Evolutionary conservation across 2,113 vertebrate genomes (phyloP), one percentile per base, ranked within the genome.

Genomic region (Hippocampus barbouri): DNA sequence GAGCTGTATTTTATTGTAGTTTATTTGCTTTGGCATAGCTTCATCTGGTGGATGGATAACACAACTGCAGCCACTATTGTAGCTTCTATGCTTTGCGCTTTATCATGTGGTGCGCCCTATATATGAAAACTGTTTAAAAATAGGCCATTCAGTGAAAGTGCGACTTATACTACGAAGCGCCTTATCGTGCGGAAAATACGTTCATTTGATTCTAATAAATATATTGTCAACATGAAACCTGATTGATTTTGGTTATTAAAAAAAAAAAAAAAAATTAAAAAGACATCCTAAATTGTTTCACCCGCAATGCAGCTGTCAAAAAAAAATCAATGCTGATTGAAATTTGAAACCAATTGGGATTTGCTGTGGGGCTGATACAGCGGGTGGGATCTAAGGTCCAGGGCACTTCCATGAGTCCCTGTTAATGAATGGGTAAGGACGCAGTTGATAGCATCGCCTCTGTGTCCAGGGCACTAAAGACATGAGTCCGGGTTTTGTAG

Each of bases 391-490:
- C 71, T 68, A 38, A 18, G 66, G 63, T 76, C 80, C 76, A 66
- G 60, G 73, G 62, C 71, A 72, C 71, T 75, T 65, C 74, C 74
- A 57, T 62, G 18, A 72, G 70, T 53, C 70, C 74, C 71, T 60
- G 74, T 81, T 90, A 84, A 89, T 87, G 74, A 87, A 86, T 85
- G 78, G 70, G 64, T 78, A 62, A 86, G 78, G 81, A 79, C 47
- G 16, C 63, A 73, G 71, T 66, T 87, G 86, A 87, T 87, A 76
- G 85, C 25, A 11, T 10, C 71, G 85, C 88, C 91, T 89, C 87
- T 87, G 84, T 87, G 87, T 64, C 34, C 75, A 70, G 77, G 80
- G 78, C 84, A 77, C 83, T 87, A 83, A 90, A 85, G 85, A 85
- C 85, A 86, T 38, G 74, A 86, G 79, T 86, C 27, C 53, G 80